phyloP scores from a whole-genome alignment of 2,113 vertebrate species.

The Myocastor coypus region DNA sequence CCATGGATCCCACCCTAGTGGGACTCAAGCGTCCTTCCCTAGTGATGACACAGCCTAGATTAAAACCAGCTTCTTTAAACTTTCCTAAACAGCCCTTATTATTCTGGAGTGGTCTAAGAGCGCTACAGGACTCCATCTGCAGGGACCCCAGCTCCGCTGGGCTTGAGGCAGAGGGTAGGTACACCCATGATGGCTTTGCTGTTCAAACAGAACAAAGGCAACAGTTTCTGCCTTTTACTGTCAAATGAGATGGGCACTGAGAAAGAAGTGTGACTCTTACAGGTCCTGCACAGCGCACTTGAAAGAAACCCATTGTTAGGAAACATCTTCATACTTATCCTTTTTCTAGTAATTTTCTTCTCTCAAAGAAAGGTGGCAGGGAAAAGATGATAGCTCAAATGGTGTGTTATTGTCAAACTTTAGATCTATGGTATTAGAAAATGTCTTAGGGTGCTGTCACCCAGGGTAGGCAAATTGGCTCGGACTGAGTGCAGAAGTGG shows the following conservation, averaged over 20 bases:
- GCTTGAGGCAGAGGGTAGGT: background rate
- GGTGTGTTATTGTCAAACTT: background rate
- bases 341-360: background rate
- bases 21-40: background rate
- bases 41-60: background rate
- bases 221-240: background rate
- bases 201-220: background rate
- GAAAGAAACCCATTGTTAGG: background rate
- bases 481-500: background rate
- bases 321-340: background rate
- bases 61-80: background rate
- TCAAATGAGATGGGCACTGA: background rate
- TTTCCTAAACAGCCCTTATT: background rate
- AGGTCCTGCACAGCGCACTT: background rate
- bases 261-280: background rate
- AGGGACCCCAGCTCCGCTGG: background rate
- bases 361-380: background rate
- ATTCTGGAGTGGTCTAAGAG: background rate
- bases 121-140: background rate
- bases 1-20: background rate
- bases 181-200: background rate
- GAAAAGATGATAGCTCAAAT: background rate
- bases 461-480: background rate
- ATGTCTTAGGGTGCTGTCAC: background rate
- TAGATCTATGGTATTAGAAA: slow-evolving; percentile 5